Evolutionary conservation across 2,888 invertebrate genomes (phyloP), one percentile per base, ranked within the genome.

Genomic region (Oligia strigilis): DNA sequence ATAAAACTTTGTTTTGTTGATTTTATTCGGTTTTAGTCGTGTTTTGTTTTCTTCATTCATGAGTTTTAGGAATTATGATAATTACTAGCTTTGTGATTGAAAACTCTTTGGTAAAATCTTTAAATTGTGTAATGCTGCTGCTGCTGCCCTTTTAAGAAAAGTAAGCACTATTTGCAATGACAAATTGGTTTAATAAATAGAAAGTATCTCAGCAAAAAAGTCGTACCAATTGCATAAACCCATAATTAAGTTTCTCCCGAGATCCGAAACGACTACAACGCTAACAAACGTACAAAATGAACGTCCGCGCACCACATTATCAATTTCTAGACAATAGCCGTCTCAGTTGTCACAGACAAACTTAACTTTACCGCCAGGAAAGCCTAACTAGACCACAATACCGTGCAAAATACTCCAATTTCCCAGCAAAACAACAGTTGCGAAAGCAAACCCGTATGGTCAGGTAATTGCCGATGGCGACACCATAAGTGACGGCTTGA

Each of bases 401-500:
- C 76, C 76, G 81, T 87, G 82, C 77, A 81, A 89, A 88, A 87
- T 79, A 88, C 74, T 71, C 75, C 69, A 80, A 83, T 87, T 89
- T 84, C 62, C 76, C 86, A 83, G 88, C 81, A 88, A 87, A 81
- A 85, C 72, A 78, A 77, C 85, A 85, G 82, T 89, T 90, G 89
- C 90, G 84, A 91, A 88, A 90, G 90, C 83, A 85, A 80, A 83
- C 83, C 70, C 52, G 84, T 88, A 89, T 85, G 90, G 88, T 89
- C 90, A 89, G 91, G 94, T 95, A 95, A 95, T 95, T 94, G 94
- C 91, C 92, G 91, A 95, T 95, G 93, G 95, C 93, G 94, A 95
- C 95, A 95, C 94, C 93, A 94, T 95, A 95, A 96, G 94, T 95
- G 95, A 95, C 92, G 94, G 94, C 93, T 94, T 93, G 92, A 91